These are phyloP conservation scores for Sebastes kiyomatsui DNA, from an alignment of 2,797 vertebrate species.

Conservation along the genomic window DNA sequence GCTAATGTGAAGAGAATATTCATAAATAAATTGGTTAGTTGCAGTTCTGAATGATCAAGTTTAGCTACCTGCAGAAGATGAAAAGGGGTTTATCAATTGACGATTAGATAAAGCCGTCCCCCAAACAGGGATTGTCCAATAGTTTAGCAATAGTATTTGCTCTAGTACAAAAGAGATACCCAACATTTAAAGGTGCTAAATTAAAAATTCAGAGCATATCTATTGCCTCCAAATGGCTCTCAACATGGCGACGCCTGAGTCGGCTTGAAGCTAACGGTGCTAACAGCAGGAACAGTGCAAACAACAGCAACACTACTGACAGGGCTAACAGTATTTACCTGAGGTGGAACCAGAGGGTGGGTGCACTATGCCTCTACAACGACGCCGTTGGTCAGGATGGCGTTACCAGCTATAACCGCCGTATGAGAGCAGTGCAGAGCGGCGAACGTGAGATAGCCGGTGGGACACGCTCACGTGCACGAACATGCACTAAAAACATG, in stretches of 20 bases:
- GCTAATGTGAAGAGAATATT: constrained; percentile 20
- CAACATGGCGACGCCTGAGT: background rate
- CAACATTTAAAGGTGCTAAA: background rate
- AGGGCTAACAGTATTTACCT: too few relatives aligned
- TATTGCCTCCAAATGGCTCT: background rate
- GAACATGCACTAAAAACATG: background rate
- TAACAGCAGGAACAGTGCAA: background rate
- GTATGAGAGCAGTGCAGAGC: background rate
- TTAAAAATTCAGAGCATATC: background rate
- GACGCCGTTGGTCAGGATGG: background rate
- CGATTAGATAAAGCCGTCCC: background rate
- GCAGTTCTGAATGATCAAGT: background rate
- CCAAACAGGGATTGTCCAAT: background rate
- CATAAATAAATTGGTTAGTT: background rate
- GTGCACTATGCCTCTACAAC: background rate
- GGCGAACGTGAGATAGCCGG: background rate
- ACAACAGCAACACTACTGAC: background rate
- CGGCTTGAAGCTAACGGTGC: background rate
- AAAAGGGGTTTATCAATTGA: background rate
- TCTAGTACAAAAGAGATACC: background rate
- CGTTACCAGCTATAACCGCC: background rate
- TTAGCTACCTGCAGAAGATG: background rate
- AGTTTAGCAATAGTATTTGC: background rate
- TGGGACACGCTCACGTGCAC: background rate
- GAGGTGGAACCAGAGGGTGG: background rate